Evolutionary conservation across 2,113 vertebrate genomes (phyloP).

Genomic region (Equus quagga): DNA sequence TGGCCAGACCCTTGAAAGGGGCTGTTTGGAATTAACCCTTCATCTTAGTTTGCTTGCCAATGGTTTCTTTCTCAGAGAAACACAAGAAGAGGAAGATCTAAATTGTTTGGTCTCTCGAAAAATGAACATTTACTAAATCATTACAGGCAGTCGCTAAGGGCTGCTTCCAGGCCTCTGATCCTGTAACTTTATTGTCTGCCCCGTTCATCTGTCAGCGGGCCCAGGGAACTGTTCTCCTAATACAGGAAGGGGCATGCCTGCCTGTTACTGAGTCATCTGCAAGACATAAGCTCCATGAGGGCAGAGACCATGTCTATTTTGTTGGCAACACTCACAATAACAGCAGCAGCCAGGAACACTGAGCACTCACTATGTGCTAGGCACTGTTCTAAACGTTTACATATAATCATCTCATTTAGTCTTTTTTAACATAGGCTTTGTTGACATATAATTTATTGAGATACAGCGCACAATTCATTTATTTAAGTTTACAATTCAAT

Average conservation of each 20-base stretch:
- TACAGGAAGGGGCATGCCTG: background rate
- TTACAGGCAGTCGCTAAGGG: background rate
- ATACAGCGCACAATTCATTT: conserved; percentile 31
- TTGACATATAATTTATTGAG: conserved; percentile 15
- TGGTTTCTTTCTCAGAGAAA: conserved; percentile 43
- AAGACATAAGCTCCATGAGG: conserved; percentile 16
- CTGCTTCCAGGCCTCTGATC: background rate
- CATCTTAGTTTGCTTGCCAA: conserved; percentile 28
- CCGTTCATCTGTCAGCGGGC: background rate
- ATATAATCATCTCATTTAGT: background rate
- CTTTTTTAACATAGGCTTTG: conserved; percentile 13
- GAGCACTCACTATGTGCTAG: conserved; percentile 31
- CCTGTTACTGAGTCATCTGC: background rate
- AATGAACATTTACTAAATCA: conserved; percentile 25
- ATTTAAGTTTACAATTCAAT: conserved; percentile 16
- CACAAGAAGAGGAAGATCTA: background rate
- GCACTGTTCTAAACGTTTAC: conserved; percentile 8
- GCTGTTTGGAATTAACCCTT: conserved; percentile 28
- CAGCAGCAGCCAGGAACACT: background rate
- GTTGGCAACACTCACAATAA: conserved; percentile 11
- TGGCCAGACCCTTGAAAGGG: background rate
- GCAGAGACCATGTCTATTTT: background rate
- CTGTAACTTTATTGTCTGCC: conserved; percentile 43
- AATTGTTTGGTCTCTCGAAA: conserved; percentile 29
- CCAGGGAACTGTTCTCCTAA: background rate